Evolutionary conservation across 2,113 vertebrate species (phyloP).

Genomic region (Prunella fulvescens): DNA sequence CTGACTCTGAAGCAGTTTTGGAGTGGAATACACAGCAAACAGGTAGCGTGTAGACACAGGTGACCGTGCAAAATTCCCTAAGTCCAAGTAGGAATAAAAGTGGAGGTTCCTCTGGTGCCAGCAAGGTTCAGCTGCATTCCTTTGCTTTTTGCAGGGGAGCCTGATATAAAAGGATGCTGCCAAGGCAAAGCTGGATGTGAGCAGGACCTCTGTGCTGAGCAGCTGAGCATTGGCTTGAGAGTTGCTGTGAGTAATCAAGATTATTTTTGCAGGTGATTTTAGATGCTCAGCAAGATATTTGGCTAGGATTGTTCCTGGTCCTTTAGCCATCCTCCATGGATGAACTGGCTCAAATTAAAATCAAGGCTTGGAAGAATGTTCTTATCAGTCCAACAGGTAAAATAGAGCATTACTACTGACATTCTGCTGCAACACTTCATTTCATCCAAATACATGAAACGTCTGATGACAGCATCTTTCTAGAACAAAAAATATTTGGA

Average conservation of each 20-base stretch:
- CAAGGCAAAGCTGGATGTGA: neutral
- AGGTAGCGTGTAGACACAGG: accelerated
- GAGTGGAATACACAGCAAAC: neutral
- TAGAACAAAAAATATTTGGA: neutral
- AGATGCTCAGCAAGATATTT: neutral
- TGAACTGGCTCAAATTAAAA: neutral
- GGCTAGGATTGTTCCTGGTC: neutral
- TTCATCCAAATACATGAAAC: neutral
- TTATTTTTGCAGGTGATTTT: neutral
- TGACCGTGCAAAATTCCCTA: neutral
- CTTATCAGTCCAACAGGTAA: accelerated
- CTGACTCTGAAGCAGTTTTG: neutral
- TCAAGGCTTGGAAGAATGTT: neutral
- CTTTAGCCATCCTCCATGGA: neutral
- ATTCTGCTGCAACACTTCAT: neutral
- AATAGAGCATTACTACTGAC: neutral
- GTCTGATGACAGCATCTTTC: neutral
- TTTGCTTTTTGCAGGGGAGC: neutral
- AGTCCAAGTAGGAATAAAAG: neutral
- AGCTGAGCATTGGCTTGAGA: neutral
- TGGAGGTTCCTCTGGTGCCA: neutral
- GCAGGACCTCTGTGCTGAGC: neutral
- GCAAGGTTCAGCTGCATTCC: neutral
- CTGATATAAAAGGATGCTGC: neutral
- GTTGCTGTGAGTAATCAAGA: neutral